Evolutionary conservation across 2,888 invertebrate genomes (phyloP), one percentile per base, ranked within the genome.

Genomic region (Pasiphila rectangulata): DNA sequence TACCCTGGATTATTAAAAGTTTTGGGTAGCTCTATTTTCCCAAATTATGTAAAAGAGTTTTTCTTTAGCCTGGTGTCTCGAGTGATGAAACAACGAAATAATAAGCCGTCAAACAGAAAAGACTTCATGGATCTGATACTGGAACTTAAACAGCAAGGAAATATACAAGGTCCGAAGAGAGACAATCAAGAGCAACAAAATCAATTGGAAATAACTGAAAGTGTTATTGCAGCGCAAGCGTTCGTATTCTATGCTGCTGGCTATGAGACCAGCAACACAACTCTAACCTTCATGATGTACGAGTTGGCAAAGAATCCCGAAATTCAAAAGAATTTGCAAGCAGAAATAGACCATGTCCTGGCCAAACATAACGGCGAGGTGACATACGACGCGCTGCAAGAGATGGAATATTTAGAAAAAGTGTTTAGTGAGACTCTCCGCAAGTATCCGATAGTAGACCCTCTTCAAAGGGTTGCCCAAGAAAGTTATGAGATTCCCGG

Each of bases 171-270:
- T 0, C 46, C 39, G 1, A 63, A 56, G 19, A 57, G 51, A 46
- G 46, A 54, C 2, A 42, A 46, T 1, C 51, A 56, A 4, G 54
- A 60, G 1, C 37, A 54, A 12, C 41, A 57, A 2, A 12, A 42
- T 1, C 7, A 38, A 3, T 10, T 75, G 13, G 68, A 73, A 47
- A 50, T 81, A 5, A 72, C 72, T 2, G 71, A 80, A 0, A 64
- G 60, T 9, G 32, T 79, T 0, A 75, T 83, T 15, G 69, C 72
- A 1, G 79, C 84, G 0, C 84, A 88, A 56, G 77, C 78, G 1
- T 80, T 83, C 53, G 64, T 84, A 9, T 86, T 89, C 56, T 86
- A 83, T 46, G 64, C 69, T 1, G 89, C 76, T 4, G 89, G 89
- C 0, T 88, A 79, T 52, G 87, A 87, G 53, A 86, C 87, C 0